These are phyloP conservation scores for Trissolcus brochymenae DNA, from an alignment of 2,888 invertebrate genomes.

Conservation along the genomic window DNA sequence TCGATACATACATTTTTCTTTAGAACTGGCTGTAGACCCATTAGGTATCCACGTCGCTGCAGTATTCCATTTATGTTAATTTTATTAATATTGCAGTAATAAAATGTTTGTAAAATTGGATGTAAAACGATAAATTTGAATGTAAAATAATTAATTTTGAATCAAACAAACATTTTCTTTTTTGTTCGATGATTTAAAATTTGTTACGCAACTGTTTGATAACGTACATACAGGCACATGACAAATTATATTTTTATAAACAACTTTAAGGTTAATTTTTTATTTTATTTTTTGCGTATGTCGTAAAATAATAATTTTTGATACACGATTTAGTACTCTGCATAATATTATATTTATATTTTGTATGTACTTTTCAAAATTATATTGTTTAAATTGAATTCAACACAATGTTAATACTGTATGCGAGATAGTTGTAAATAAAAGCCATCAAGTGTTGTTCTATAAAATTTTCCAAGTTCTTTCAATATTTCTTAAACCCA, in stretches of 20 bases:
- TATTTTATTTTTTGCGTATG: not conserved
- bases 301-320: constrained; percentile 23
- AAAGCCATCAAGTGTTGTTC: constrained; percentile 48
- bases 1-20: constrained; percentile 2
- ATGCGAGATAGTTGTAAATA: constrained; percentile 48
- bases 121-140: too few relatives aligned
- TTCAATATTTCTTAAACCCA: not conserved
- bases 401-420: constrained; percentile 35
- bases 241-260: not conserved
- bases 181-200: too few relatives aligned
- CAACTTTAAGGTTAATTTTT: not conserved
- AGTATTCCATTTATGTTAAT: constrained; percentile 1
- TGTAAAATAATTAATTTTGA: too few relatives aligned
- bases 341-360: constrained; percentile 39
- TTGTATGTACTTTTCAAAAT: constrained; percentile 49
- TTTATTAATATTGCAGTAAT: too few relatives aligned
- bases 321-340: constrained; percentile 9
- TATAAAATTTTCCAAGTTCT: constrained; percentile 5
- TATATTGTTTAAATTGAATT: constrained; percentile 44
- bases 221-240: too few relatives aligned
- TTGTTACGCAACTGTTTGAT: too few relatives aligned
- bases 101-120: too few relatives aligned
- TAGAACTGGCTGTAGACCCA: too few relatives aligned
- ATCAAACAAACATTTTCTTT: too few relatives aligned
- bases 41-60: too few relatives aligned